Evolutionary conservation across 2,797 vertebrate species (phyloP), one percentile per base, ranked within the genome.

Genomic region (Bucorvus abyssinicus): DNA sequence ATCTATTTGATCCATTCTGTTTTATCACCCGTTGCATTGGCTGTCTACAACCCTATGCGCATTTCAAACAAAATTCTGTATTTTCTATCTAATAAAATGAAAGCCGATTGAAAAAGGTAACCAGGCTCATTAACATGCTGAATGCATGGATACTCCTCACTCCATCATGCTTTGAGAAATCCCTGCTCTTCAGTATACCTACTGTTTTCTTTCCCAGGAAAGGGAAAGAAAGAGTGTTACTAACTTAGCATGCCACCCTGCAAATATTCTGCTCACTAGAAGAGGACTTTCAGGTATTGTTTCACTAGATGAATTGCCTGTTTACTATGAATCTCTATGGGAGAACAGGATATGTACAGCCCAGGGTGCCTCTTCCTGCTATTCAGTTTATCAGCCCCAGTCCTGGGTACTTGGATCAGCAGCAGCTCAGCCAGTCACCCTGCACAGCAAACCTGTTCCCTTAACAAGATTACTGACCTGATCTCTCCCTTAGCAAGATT

Each of bases 321-420:
- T 84, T 86, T 86, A 34, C 57, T 27, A 15, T 5, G 24, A 59
- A 78, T 32, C 59, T 73, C 42, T 53, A 10, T 11, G 57, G 34
- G 45, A 95, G 56, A 87, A 89, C 78, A 92, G 81, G 84, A 80
- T 82, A 53, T 8, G 49, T 14, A 53, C 56, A 73, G 36, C 34
- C 60, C 78, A 84, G 60, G 23, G 75, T 74, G 84, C 53, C 64
- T 83, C 84, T 93, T 95, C 90, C 81, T 94, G 84, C 38, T 80
- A 89, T 94, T 96, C 78, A 87, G 19, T 77, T 74, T 10, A 53
- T 42, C 24, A 77, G 45, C 12, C 26, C 5, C 29, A 57, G 61
- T 14, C 13, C 42, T 0, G 7, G 14, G 52, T 34, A 74, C n/a
- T 23, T 34, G 44, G 45, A 93, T 64, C 32, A 38, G 40, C 27